Percentiles rank a stretch among this genome's conserved stretches.
Evolutionary conservation across 1,140 invertebrate genomes (phyloP).

Genomic region (Drosophila nasuta): DNA sequence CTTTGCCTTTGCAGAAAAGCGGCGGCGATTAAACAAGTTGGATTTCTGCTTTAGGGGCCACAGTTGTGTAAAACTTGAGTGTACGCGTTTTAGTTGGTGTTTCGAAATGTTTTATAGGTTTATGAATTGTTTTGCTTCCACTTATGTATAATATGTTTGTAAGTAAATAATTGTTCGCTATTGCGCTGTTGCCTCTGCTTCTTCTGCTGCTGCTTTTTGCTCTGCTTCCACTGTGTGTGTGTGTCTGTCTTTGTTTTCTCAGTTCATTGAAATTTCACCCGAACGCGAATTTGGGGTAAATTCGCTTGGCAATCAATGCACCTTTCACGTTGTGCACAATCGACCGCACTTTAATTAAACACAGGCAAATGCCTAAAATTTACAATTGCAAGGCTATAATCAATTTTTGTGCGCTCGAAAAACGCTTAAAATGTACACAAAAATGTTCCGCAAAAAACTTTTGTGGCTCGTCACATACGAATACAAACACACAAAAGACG

Average conservation of each 20-base stretch:
- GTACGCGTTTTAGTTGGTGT: constrained; percentile 22
- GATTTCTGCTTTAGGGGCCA: constrained; percentile 33
- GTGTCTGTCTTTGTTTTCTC: constrained; percentile 82
- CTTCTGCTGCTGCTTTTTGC: constrained; percentile 31
- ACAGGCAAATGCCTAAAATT: constrained; percentile 44
- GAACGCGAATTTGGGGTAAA: constrained; percentile 76
- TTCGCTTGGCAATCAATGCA: constrained; percentile 64
- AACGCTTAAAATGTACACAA: constrained; percentile 77
- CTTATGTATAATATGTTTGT: constrained; percentile 68
- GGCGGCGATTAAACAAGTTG: constrained; percentile 50
- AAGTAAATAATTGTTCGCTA: constrained; percentile 83
- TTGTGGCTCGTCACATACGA: constrained; percentile 76
- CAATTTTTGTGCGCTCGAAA: constrained; percentile 70
- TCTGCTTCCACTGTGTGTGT: constrained; percentile 63
- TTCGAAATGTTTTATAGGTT: constrained; percentile 30
- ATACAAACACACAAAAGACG: constrained; percentile 74
- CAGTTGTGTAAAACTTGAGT: constrained; percentile 35
- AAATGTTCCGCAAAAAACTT: constrained; percentile 80
- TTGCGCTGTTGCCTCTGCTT: constrained; percentile 80
- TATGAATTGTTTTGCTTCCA: constrained; percentile 43
- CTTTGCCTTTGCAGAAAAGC: constrained; percentile 53
- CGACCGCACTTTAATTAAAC: constrained; percentile 50
- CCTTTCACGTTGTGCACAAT: constrained; percentile 61
- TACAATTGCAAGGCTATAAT: constrained; percentile 55
- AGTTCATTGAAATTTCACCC: constrained; percentile 83